A percentile compares a stretch with the other conserved stretches of the same genome.
Conservation (phyloP, 2,113 vertebrate genomes). For the Gulo gulo region DNA sequence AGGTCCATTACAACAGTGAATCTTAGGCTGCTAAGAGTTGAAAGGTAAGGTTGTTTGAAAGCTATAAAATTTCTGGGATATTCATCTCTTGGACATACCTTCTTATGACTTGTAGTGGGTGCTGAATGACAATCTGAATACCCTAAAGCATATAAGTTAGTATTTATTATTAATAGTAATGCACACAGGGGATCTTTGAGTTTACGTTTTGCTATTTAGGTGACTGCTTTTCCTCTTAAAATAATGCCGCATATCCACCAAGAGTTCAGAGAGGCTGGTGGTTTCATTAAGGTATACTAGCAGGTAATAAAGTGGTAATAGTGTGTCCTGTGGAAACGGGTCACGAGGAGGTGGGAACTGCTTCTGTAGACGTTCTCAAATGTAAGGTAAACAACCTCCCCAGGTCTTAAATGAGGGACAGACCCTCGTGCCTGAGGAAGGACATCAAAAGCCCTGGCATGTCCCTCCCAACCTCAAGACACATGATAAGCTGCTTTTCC, state of each 20-base stretch:
- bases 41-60: conserved; percentile 10
- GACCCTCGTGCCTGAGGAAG: neutral
- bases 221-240: neutral
- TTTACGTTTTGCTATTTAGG: neutral
- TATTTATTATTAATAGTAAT: neutral
- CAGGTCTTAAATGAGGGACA: neutral
- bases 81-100: neutral
- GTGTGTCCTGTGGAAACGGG: neutral
- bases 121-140: neutral
- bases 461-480: neutral
- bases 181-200: neutral
- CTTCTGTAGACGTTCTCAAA: neutral
- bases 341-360: neutral
- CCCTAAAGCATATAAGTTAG: neutral
- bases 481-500: neutral
- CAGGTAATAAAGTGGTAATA: neutral
- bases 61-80: neutral
- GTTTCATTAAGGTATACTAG: neutral
- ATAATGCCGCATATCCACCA: neutral
- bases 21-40: neutral
- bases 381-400: neutral
- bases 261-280: neutral
- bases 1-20: neutral
- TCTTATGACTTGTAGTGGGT: neutral
- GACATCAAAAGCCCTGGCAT: neutral